Conservation (phyloP, 2,888 invertebrate genomes). For the Masnerella sp. region DNA sequence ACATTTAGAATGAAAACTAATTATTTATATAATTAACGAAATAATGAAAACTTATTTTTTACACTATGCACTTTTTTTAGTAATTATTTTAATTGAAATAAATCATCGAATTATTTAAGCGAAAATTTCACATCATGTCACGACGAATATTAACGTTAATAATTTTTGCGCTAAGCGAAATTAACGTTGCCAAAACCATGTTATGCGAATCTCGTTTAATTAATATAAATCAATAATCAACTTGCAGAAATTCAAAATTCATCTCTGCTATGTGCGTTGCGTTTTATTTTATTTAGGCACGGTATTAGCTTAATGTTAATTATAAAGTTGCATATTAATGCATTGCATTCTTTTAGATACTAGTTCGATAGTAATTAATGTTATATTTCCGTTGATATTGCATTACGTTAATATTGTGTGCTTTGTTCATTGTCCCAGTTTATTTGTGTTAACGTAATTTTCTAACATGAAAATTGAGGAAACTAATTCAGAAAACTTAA, state of each 20-base stretch:
- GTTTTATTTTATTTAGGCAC: neutral
- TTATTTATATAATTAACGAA: no score
- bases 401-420: conserved; percentile 14
- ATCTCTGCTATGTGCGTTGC: neutral
- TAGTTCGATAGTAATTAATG: conserved; percentile 20
- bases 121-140: no score
- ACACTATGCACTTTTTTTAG: no score
- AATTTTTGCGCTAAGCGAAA: no score
- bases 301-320: conserved; percentile 4
- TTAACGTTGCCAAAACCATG: no score
- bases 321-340: conserved; percentile 11
- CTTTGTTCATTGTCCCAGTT: conserved; percentile 11
- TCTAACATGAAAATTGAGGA: conserved; percentile 12
- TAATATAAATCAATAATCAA: neutral
- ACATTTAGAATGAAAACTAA: no score
- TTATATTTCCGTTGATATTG: conserved; percentile 24
- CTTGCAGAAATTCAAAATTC: neutral
- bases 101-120: no score
- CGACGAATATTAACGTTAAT: no score
- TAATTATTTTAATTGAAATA: no score
- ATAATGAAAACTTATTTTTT: no score
- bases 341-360: neutral
- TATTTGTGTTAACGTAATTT: conserved; percentile 16
- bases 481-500: no score
- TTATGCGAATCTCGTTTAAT: neutral